Base-by-base conservation (phyloP, 2,113 vertebrate species). In the Rhinolophus sinicus region DNA sequence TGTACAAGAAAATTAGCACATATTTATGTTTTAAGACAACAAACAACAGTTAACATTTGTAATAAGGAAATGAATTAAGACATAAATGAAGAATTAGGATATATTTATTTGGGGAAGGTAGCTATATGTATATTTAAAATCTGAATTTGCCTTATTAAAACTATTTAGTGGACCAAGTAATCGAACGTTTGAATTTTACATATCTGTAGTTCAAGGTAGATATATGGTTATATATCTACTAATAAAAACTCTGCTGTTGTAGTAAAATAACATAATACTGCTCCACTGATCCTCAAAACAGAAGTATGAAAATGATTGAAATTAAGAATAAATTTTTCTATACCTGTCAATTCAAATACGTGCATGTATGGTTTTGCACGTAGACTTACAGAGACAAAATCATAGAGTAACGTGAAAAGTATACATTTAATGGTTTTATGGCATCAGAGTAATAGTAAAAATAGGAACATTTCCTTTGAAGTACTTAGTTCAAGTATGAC, bases 101-200 rank as follows among this genome's bases (percentile, higher is more conserved):
- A 80, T 40, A 62, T 62, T 62, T 91, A 22, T n/a, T 60, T 60
- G 15, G 35, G 35, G 8, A 72, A 73, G 54, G 12, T 44, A 9
- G 40, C 33, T 15, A 35, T 56, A 24, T 80, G 35, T 64, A 19
- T 47, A 72, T 44, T 35, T 80, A 80, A 92, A 91, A 86, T 95
- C 21, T 64, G 3, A 62, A 80, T 95, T 35, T 86, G 44, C 21
- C 22, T 78, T 86, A 26, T 75, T 88, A 92, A 88, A 88, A 10
- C 60, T 75, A n/a, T 77, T 44, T 56, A 83, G 60, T 65, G 33
- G 22, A 69, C 28, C 40, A 67, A 52, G 21, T 83, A 62, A 78
- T 28, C 50, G 11, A 83, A 44, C 30, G 69, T 95, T 93, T 88
- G 60, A 77, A 88, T 62, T 77, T 83, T 76, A 95, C 6, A 58